These are phyloP conservation scores for Semibalanus balanoides DNA, from an alignment of 1,140 invertebrate genomes.

Conservation along the genomic window DNA sequence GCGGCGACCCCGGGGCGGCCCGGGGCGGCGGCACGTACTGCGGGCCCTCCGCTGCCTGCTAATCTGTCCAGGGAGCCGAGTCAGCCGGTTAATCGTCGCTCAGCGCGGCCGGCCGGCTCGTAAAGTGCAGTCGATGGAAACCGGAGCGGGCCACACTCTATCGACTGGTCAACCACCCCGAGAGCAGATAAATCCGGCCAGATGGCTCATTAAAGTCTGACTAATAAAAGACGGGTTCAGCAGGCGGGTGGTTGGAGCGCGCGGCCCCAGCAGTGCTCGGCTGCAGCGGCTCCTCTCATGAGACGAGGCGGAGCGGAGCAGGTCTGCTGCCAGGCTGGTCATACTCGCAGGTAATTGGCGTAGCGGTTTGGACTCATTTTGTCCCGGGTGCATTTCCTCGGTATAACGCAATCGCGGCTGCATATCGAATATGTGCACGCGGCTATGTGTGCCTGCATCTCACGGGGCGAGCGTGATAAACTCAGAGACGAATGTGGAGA, in stretches of 20 bases:
- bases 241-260: too few relatives aligned
- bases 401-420: too few relatives aligned
- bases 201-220: background rate
- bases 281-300: background rate
- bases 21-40: too few relatives aligned
- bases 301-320: background rate
- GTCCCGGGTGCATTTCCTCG: too few relatives aligned
- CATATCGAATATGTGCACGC: too few relatives aligned
- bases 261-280: too few relatives aligned
- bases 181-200: background rate
- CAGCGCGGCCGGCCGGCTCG: background rate
- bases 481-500: background rate
- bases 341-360: too few relatives aligned
- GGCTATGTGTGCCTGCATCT: too few relatives aligned
- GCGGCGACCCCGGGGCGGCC: too few relatives aligned
- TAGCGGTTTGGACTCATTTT: too few relatives aligned
- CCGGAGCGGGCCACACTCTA: background rate
- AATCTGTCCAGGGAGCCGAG: background rate
- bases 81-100: background rate
- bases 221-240: background rate
- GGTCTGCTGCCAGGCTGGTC: background rate
- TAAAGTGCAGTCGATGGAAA: background rate
- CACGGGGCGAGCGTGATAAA: too few relatives aligned
- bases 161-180: background rate
- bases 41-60: background rate